Evolutionary conservation across 2,888 invertebrate species (phyloP), one percentile per base, ranked within the genome.

Genomic region (Torymus aiolomorphi): DNA sequence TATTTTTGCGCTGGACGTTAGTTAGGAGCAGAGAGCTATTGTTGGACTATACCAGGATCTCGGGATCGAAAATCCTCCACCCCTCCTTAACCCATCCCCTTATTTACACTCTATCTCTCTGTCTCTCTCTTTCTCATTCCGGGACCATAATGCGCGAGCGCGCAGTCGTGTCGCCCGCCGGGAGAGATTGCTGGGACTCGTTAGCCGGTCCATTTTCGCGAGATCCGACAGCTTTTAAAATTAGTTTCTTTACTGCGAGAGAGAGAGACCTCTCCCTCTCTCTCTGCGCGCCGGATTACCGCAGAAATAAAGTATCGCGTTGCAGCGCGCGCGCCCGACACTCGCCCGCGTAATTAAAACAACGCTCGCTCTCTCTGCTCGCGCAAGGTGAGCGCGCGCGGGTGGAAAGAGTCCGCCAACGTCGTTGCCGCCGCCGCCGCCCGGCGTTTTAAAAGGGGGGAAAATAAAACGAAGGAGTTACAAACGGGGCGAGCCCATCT

Each of bases 341-440:
- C 72, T 71, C 82, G 42, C 83, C 80, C 82, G 85, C 85, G 86
- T 88, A 89, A 90, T 90, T 89, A 88, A 89, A 89, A 89, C 87
- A 88, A 86, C 87, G 88, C 87, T 18, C n/a, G n/a, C n/a, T n/a
- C n/a, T n/a, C n/a, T n/a, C 14, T 24, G 2, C 18, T 10, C 18
- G 54, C 56, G 49, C 66, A 67, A 66, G 66, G 81, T 67, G 71
- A 71, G 62, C 62, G 57, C 71, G 57, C n/a, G 65, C 20, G 14
- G 18, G 69, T 20, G 57, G 63, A 16, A 20, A 31, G 20, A 59
- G 59, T 8, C 24, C 3, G 14, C n/a, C n/a, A n/a, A n/a, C n/a
- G n/a, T n/a, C n/a, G n/a, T n/a, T n/a, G n/a, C 24, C 3, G 14
- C 20, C 31, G 65, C 63, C 63, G 52, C 18, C 49, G 24, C 20